Evolutionary conservation across 2,113 vertebrate genomes (phyloP).

Genomic region (Ameiurus melas): DNA sequence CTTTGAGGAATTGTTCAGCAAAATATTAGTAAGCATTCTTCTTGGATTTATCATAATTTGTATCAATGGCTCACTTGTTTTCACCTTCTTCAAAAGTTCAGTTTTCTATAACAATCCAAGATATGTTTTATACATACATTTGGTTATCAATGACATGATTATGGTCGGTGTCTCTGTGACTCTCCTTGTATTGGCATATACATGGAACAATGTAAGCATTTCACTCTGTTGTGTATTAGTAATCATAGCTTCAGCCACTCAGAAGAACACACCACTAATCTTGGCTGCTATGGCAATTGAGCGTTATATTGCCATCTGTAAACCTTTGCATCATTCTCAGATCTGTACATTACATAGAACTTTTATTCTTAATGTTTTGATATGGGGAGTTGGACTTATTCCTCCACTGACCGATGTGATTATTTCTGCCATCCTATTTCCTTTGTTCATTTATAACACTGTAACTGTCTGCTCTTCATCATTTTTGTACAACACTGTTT

Average conservation of each 20-base stretch:
- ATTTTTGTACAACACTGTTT: constrained; percentile 31
- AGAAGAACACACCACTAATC: constrained; percentile 65
- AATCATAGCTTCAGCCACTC: constrained; percentile 23
- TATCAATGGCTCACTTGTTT: constrained; percentile 48
- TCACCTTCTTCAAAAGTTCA: constrained; percentile 41
- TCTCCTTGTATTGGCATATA: constrained; percentile 26
- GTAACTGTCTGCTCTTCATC: constrained; percentile 25
- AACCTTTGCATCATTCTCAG: constrained; percentile 59
- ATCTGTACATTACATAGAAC: constrained; percentile 59
- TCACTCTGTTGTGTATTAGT: constrained; percentile 33
- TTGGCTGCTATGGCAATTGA: constrained; percentile 67
- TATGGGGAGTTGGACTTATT: constrained; percentile 52
- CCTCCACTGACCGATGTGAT: constrained; percentile 51
- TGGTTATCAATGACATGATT: constrained; percentile 55
- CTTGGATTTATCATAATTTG: constrained; percentile 38
- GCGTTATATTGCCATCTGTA: constrained; percentile 64
- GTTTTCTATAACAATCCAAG: constrained; percentile 47
- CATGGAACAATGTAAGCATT: constrained; percentile 20
- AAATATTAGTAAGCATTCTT: constrained; percentile 28
- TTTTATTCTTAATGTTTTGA: constrained; percentile 55
- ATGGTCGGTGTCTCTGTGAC: constrained; percentile 36
- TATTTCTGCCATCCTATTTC: constrained; percentile 26
- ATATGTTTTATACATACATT: constrained; percentile 55
- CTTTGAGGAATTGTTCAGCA: constrained; percentile 20
- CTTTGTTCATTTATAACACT: constrained; percentile 22